Evolutionary conservation across 2,797 vertebrate genomes (phyloP).

Genomic region (Craterocephalus amniculus): DNA sequence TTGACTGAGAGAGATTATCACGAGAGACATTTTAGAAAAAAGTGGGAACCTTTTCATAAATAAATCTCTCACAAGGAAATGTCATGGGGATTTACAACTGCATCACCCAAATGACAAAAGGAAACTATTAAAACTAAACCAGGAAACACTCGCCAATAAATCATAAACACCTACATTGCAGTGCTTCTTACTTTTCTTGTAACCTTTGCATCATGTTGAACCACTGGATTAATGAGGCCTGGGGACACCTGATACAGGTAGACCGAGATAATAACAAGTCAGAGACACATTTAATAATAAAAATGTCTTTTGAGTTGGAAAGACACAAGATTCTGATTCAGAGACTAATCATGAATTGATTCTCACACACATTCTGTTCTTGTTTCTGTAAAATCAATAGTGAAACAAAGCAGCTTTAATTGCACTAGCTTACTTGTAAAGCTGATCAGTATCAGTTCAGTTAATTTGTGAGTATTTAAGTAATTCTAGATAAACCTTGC

Average conservation of each 20-base stretch:
- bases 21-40: constrained; percentile 44
- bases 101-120: constrained; percentile 40
- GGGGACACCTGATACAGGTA: constrained; percentile 32
- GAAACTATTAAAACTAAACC: constrained; percentile 50
- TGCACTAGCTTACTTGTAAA: neutral
- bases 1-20: constrained; percentile 34
- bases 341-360: neutral
- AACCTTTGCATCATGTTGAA: constrained; percentile 28
- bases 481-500: neutral
- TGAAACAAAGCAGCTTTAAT: neutral
- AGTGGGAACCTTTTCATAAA: constrained; percentile 45
- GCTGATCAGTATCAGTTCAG: neutral
- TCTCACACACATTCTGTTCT: neutral
- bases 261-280: constrained; percentile 18
- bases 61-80: constrained; percentile 62
- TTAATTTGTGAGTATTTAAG: too few species aligned
- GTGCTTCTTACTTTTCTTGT: constrained; percentile 6
- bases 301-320: neutral
- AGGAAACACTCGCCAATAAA: constrained; percentile 40
- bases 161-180: constrained; percentile 33
- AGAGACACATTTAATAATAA: constrained; percentile 16
- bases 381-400: neutral
- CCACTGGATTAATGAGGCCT: constrained; percentile 10
- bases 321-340: neutral
- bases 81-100: constrained; percentile 55